A percentile compares a stretch with the other conserved stretches of the same genome.
These are phyloP conservation scores for Heliconius charithonia DNA, from an alignment of 2,888 invertebrate genomes.

Conservation along the genomic window DNA sequence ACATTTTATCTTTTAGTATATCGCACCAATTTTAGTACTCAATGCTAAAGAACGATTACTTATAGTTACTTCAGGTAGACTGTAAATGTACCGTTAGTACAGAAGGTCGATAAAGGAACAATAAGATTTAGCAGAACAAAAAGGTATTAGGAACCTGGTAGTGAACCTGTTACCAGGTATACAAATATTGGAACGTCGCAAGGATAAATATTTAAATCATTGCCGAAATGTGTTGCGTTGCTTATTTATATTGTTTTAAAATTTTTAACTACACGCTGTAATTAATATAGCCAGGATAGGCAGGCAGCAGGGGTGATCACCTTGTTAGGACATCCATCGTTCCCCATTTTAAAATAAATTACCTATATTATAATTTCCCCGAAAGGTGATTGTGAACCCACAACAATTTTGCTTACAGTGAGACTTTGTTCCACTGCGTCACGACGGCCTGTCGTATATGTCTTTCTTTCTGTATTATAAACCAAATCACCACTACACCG, in stretches of 20 bases:
- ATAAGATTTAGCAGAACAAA: neutral
- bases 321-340: too few species aligned
- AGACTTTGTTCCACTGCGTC: neutral
- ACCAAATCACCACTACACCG: conserved; percentile 10
- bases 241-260: neutral
- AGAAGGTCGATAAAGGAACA: neutral
- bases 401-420: neutral
- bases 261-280: neutral
- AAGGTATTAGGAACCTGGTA: neutral
- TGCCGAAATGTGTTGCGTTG: neutral
- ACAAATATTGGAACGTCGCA: neutral
- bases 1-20: neutral
- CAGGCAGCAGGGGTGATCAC: too few species aligned
- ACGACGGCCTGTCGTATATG: neutral
- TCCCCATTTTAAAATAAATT: neutral
- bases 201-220: neutral
- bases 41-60: too few species aligned
- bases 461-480: conserved; percentile 8
- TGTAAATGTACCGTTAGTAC: neutral
- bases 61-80: neutral
- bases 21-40: too few species aligned
- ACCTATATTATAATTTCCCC: neutral
- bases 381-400: neutral
- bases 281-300: too few species aligned
- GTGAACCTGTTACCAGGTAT: neutral